Base-by-base conservation (phyloP, 1,140 invertebrate genomes). In the Drosophila serrata region DNA sequence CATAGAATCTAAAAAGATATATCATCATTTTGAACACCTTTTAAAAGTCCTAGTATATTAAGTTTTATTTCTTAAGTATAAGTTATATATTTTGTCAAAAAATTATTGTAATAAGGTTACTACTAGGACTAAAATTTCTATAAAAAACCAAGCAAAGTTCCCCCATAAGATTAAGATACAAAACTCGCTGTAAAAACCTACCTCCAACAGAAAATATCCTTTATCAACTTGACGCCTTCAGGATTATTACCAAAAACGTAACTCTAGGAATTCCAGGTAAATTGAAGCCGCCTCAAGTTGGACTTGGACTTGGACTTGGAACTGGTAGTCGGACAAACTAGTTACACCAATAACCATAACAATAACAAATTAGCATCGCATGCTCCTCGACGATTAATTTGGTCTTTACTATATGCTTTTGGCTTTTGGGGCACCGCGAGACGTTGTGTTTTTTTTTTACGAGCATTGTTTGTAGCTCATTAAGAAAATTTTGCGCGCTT, bases 321-420 rank as follows among this genome's bases (percentile, higher is more conserved):
- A 55, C 24, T 31, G n/a, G 49, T 22, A 59, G 13, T 60, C 64
- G 22, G 60, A 51, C 62, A 68, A 76, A 53, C 61, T 76, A 67
- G 39, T 75, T 68, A 76, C 53, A 79, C 43, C 84, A 72, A 87
- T 73, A 68, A 79, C 75, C 72, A 65, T 80, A 82, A 80, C 67
- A 87, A 79, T 76, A 82, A 87, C 84, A 87, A 87, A 87, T 87
- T 87, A 84, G 68, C 70, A 82, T 87, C 46, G 84, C 84, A 87
- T 87, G 84, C 70, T 77, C 27, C 33, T 51, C 22, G 45, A 40
- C 84, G 84, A 87, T 87, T 84, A 88, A 87, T 84, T 87, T 88
- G 48, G 77, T 48, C 60, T 24, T n/a, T n/a, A 24, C 43, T 46
- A 35, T 51, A 49, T 33, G 39, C 12, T 24, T 24, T 24, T 45